Percentiles rank a stretch among this genome's conserved stretches.
phyloP scores from a whole-genome alignment of 2,888 invertebrate genomes.

The Ormia ochracea region DNA sequence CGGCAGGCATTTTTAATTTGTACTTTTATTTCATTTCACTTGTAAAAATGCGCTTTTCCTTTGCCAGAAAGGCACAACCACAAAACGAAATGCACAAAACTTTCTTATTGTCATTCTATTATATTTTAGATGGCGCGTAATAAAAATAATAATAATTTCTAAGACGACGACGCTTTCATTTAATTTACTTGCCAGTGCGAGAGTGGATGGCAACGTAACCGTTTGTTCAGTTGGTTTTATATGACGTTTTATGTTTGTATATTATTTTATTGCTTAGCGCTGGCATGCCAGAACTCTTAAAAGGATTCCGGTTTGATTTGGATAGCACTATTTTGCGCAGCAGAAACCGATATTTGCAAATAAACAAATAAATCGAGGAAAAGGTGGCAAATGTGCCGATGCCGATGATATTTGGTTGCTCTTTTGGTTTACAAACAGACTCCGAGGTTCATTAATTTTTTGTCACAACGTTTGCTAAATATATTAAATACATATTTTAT shows the following conservation, averaged over 20 bases:
- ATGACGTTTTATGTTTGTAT: conserved; percentile 34
- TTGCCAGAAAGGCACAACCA: conserved; percentile 35
- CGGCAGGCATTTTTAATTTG: conserved; percentile 43
- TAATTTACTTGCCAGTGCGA: neutral
- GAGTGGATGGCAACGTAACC: conserved; percentile 29
- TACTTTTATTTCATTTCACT: conserved; percentile 25
- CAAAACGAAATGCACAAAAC: conserved; percentile 11
- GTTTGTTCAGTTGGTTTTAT: conserved; percentile 55
- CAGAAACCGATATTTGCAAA: conserved; percentile 24
- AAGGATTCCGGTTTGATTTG: conserved; percentile 47
- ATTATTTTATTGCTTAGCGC: conserved; percentile 29
- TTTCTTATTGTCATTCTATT: conserved; percentile 4
- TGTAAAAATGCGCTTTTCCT: conserved; percentile 38
- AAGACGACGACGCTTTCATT: conserved; percentile 57
- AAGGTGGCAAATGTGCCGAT: conserved; percentile 42
- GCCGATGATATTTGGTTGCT: conserved; percentile 19
- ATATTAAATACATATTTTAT: conserved; percentile 57
- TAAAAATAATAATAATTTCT: conserved; percentile 51
- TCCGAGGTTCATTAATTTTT: conserved; percentile 75
- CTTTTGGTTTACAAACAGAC: conserved; percentile 63
- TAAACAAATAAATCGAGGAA: conserved; percentile 5
- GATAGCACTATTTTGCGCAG: conserved; percentile 37
- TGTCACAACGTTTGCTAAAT: conserved; percentile 53
- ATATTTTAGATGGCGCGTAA: conserved; percentile 1
- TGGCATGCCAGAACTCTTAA: conserved; percentile 31